These are phyloP conservation scores for Drosophila pachea DNA, from an alignment of 1,140 invertebrate species.

Conservation along the genomic window DNA sequence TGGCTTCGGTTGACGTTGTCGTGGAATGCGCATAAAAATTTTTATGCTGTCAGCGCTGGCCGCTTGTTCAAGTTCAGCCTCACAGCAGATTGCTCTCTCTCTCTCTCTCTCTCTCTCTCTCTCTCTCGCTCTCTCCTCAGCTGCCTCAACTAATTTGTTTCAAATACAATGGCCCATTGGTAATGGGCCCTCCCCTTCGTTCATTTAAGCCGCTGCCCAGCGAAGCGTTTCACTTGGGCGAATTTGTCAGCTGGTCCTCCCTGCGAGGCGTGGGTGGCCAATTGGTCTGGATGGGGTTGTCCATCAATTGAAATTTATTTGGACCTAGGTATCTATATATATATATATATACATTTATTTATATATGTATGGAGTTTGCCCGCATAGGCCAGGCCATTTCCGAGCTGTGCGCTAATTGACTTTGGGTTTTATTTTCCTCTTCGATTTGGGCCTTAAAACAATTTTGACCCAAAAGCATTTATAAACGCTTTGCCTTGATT, in stretches of 20 bases:
- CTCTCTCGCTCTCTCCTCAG: too few species aligned
- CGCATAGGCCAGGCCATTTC: conserved; percentile 41
- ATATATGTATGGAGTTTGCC: background rate
- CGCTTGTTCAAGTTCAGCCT: conserved; percentile 13
- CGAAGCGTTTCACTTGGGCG: conserved; percentile 62
- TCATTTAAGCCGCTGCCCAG: conserved; percentile 33
- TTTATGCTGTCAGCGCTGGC: conserved; percentile 61
- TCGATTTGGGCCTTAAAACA: conserved; percentile 13
- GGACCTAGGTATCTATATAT: background rate
- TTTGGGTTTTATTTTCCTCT: conserved; percentile 12
- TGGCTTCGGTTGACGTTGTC: conserved; percentile 32
- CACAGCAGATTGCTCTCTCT: background rate
- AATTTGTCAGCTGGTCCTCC: conserved; percentile 66
- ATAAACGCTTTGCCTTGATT: conserved; percentile 31
- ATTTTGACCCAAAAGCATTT: conserved; percentile 55
- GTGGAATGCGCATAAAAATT: conserved; percentile 73
- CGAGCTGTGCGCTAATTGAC: conserved; percentile 38
- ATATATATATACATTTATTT: too few species aligned
- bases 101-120: too few species aligned
- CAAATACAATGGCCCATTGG: conserved; percentile 42
- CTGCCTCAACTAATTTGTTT: conserved; percentile 21
- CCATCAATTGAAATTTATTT: conserved; percentile 55
- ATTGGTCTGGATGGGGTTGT: conserved; percentile 20
- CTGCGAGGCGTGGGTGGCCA: conserved; percentile 49
- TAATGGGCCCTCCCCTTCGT: conserved; percentile 41